Evolutionary conservation across 35 echinoderm and acorn worm genomes (phyloP).

Genomic region (Lytechinus variegatus): DNA sequence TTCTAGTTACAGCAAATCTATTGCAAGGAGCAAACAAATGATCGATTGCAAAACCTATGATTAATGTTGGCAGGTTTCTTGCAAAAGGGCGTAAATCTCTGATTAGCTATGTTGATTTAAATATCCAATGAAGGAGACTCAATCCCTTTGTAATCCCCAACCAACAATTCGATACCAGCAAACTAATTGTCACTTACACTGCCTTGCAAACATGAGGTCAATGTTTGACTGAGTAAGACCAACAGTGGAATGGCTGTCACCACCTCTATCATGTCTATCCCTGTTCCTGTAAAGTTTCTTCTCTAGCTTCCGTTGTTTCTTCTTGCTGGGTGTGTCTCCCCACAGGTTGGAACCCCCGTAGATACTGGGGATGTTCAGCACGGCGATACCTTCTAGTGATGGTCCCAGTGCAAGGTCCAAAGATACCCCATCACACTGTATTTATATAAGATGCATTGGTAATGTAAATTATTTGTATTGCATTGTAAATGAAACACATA

Average conservation of each 20-base stretch:
- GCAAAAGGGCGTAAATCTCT: too few species aligned
- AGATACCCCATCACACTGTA: slow-evolving; percentile 95
- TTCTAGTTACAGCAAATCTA: too few species aligned
- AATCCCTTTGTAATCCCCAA: too few species aligned
- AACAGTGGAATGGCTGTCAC: slow-evolving; percentile 70
- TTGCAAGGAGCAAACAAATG: too few species aligned
- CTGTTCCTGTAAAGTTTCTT: slow-evolving; percentile 84
- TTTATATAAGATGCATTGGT: not conserved
- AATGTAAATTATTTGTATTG: too few species aligned
- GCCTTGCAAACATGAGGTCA: slow-evolving; percentile 89
- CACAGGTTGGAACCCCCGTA: slow-evolving; percentile 98
- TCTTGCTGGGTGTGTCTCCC: slow-evolving; percentile 91
- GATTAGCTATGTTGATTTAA: too few species aligned
- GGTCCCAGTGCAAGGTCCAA: slow-evolving; percentile 94
- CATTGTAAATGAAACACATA: too few species aligned
- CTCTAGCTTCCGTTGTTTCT: slow-evolving; percentile 80
- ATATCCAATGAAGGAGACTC: too few species aligned
- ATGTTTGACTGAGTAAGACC: slow-evolving; percentile 79
- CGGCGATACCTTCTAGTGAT: slow-evolving; percentile 87
- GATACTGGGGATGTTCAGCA: slow-evolving; percentile 98
- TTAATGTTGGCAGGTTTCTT: too few species aligned
- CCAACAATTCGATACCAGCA: too few species aligned
- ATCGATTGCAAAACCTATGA: too few species aligned
- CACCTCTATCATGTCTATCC: slow-evolving; percentile 82
- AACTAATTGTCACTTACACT: slow-evolving; percentile 72